These are phyloP conservation scores for Cercocebus atys DNA, from an alignment of 2,113 vertebrate species.

Conservation along the genomic window DNA sequence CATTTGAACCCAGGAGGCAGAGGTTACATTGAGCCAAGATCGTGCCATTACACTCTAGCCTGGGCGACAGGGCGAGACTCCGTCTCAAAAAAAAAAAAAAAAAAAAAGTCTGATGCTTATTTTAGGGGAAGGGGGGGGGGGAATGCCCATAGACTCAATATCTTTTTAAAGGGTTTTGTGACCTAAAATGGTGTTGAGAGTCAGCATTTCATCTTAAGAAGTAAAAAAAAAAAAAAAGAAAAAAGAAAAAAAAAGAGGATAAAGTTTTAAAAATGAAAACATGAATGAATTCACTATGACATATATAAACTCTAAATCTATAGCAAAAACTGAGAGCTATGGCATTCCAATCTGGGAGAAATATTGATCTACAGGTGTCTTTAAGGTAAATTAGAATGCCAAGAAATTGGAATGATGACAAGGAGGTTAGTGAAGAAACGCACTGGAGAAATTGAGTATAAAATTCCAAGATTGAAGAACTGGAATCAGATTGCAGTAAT, in stretches of 20 bases:
- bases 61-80: too few species aligned
- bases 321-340: background rate
- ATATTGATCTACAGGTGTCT: background rate
- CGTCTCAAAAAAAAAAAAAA: too few species aligned
- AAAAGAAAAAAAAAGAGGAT: background rate
- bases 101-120: background rate
- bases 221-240: background rate
- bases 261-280: background rate
- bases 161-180: background rate
- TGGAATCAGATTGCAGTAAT: background rate
- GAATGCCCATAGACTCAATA: background rate
- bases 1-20: too few species aligned
- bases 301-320: background rate
- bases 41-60: too few species aligned
- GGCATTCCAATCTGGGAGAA: background rate
- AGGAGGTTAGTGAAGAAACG: background rate
- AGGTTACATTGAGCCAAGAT: too few species aligned
- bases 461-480: background rate
- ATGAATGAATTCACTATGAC: background rate
- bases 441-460: background rate
- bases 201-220: background rate
- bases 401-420: background rate
- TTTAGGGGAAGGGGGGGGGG: background rate
- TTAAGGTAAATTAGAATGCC: too few species aligned
- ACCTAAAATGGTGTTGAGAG: background rate